Percentiles rank a stretch among this genome's conserved stretches.
These are phyloP conservation scores for Lipotes vexillifer DNA, from an alignment of 2,113 vertebrate species.

Conservation along the genomic window DNA sequence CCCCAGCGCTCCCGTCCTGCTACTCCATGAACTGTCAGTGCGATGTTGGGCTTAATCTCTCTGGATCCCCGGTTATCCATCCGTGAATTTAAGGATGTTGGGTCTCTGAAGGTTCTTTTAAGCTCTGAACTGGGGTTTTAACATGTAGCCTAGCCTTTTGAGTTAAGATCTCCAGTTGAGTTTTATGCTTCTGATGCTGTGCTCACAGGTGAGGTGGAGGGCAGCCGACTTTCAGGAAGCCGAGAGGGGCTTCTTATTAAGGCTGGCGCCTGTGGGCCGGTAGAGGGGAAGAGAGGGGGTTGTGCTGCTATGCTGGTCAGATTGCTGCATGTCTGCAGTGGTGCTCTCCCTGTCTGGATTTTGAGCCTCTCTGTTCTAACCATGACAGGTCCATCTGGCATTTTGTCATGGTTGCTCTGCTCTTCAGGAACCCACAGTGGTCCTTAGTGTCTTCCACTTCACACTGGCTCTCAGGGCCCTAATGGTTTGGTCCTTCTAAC, in stretches of 20 bases:
- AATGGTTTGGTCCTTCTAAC: background rate
- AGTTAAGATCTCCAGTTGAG: background rate
- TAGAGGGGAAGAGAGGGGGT: fast-evolving
- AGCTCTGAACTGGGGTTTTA: background rate
- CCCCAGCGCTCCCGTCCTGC: background rate
- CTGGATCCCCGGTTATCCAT: background rate
- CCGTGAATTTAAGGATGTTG: background rate
- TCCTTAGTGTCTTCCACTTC: background rate
- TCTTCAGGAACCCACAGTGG: background rate
- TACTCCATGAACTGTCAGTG: fast-evolving
- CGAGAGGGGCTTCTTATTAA: background rate
- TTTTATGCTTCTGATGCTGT: background rate
- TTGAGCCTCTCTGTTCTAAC: no score
- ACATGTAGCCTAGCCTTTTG: background rate
- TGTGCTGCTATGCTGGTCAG: background rate
- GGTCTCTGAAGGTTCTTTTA: background rate
- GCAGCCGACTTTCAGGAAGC: background rate
- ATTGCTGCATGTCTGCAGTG: background rate
- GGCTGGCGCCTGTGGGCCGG: background rate
- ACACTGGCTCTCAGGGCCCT: fast-evolving
- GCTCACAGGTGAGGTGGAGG: background rate
- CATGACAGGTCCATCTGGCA: no score
- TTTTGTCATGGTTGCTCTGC: no score
- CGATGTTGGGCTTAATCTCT: background rate
- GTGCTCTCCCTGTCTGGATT: background rate